Base-by-base conservation (phyloP, 2,113 vertebrate genomes). In the Seriola dumerili region DNA sequence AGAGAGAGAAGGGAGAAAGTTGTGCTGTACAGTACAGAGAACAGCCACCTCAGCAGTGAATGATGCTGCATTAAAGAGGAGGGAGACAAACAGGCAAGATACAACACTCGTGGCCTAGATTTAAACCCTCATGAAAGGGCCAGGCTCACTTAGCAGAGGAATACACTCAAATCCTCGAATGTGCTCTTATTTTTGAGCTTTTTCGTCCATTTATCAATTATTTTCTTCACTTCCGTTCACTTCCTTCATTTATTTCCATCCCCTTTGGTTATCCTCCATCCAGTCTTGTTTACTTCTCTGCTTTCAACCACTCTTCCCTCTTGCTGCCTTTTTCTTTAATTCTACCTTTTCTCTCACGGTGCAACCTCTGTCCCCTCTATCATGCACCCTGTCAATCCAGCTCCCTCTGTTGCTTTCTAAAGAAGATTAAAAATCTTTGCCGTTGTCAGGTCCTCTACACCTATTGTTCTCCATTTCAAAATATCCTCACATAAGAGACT, bases 21-120 rank as follows among this genome's bases (percentile, higher is more conserved):
- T 87, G 88, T 83, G 83, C 48, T 63, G 81, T 92, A 91, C 87
- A 89, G 87, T 90, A 74, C 16, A 72, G 76, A 91, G 84, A 92
- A 90, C 69, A 84, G 92, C 92, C 86, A 89, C 81, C 85, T 93
- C 92, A 94, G 91, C 93, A 93, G 71, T 76, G 85, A 89, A 64
- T 86, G 86, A 91, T 85, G 89, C 78, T 48, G 81, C 87, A 83
- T 87, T 77, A 78, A 85, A 67, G 88, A 78, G 50, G 72, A 91
- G 83, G 64, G 71, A 88, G 83, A 81, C 77, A 88, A 80, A 78
- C 74, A 34, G 80, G 73, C 80, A 73, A 61, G 80, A 83, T 59
- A 71, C 34, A 52, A 82, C 82, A 78, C 74, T 70, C 77, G 9
- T 91, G 85, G 77, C 88, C 89, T 91, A 89, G 86, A 92, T 94